phyloP scores from a whole-genome alignment of 1,140 invertebrate species.

The Drosophila micromelanica region DNA sequence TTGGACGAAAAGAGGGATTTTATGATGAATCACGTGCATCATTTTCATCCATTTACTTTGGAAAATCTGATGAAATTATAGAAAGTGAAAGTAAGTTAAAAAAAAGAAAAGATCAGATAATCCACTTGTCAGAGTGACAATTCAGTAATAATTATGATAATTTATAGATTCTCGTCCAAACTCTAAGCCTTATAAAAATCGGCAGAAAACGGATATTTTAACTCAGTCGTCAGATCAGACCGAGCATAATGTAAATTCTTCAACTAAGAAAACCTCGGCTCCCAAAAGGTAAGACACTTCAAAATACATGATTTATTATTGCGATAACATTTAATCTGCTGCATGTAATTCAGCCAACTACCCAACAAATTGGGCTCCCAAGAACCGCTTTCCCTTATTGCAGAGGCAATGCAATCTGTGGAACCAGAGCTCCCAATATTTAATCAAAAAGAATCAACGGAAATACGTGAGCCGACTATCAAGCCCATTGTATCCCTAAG shows the following conservation, averaged over 20 bases:
- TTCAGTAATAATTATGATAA: too few species aligned
- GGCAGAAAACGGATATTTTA: neutral
- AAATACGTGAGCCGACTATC: neutral
- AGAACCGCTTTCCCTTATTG: constrained; percentile 2
- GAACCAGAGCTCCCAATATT: neutral
- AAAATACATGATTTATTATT: neutral
- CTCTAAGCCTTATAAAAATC: too few species aligned
- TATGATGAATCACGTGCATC: neutral
- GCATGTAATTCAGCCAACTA: neutral
- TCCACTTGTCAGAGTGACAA: too few species aligned
- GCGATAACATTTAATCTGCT: neutral
- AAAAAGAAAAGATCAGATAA: too few species aligned
- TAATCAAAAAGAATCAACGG: neutral
- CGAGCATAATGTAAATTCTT: neutral
- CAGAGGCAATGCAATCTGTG: constrained; percentile 10
- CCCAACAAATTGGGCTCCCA: neutral
- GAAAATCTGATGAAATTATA: neutral
- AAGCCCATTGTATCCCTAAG: neutral
- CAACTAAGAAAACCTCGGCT: neutral
- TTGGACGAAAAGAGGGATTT: neutral
- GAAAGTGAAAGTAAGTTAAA: neutral
- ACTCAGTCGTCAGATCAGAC: neutral
- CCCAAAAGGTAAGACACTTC: neutral
- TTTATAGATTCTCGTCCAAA: too few species aligned
- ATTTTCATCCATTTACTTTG: constrained; percentile 7